Percentiles rank a stretch among this genome's conserved stretches.
Conservation (phyloP, 2,797 vertebrate genomes). For the Anguilla megastoma region DNA sequence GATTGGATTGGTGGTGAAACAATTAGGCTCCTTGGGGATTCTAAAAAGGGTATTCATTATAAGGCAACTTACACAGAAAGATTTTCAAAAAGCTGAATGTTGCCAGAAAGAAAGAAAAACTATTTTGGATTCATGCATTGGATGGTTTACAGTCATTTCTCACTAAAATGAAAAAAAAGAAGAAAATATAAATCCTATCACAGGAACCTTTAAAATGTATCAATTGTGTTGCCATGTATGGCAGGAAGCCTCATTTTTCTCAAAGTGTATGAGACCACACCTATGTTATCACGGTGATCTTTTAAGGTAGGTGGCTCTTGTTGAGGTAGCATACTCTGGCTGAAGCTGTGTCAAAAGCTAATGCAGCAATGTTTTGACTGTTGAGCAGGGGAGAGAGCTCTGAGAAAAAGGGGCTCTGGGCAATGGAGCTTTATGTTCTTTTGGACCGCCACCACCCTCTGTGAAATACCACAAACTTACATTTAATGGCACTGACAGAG, state of each 20-base stretch:
- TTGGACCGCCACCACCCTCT: constrained; percentile 13
- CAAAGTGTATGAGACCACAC: no score
- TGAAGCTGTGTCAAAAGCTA: constrained; percentile 14
- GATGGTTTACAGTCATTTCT: background rate
- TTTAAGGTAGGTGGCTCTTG: constrained; percentile 30
- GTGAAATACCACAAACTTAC: background rate
- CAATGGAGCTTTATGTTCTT: constrained; percentile 14
- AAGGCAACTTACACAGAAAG: background rate
- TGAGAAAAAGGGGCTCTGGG: background rate
- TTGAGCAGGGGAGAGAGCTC: constrained; percentile 16
- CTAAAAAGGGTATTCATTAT: background rate
- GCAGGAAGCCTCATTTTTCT: background rate
- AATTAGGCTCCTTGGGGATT: background rate
- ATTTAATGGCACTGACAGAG: background rate
- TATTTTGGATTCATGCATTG: background rate
- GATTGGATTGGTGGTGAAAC: background rate
- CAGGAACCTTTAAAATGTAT: background rate
- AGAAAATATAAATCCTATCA: background rate
- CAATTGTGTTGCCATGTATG: background rate
- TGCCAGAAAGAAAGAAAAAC: background rate
- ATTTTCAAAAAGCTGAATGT: background rate
- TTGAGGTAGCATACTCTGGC: constrained; percentile 28
- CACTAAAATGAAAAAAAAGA: background rate
- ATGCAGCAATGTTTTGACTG: constrained; percentile 6
- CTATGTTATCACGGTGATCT: constrained; percentile 1